Percentiles rank a stretch among this genome's conserved stretches.
These are phyloP conservation scores for Rhegmatorhina hoffmannsi DNA, from an alignment of 2,113 vertebrate species.

Conservation along the genomic window DNA sequence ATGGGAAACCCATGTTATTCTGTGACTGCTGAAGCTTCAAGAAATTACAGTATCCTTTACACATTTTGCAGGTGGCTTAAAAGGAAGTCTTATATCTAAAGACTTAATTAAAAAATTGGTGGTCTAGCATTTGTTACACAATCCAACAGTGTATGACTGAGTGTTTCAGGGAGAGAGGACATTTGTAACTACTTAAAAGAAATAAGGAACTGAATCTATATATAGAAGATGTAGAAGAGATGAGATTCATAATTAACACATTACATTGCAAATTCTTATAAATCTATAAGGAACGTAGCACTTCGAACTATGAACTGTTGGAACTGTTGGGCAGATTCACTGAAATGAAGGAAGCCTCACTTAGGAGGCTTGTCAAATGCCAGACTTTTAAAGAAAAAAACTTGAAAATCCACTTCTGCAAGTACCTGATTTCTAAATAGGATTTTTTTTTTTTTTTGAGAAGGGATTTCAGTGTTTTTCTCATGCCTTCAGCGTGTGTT, in stretches of 20 bases:
- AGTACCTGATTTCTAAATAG: not conserved
- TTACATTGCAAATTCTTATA: not conserved
- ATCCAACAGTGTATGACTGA: not conserved
- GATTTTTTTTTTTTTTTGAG: too few relatives aligned
- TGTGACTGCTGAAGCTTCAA: not conserved
- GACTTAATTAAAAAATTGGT: not conserved
- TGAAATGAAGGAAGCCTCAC: not conserved
- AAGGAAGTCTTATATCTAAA: not conserved
- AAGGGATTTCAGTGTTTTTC: not conserved
- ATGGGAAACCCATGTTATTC: not conserved
- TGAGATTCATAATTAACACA: not conserved
- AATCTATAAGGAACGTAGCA: not conserved
- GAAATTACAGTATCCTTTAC: not conserved
- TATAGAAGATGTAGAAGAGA: not conserved
- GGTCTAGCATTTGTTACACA: not conserved
- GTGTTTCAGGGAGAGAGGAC: not conserved
- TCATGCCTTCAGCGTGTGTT: not conserved
- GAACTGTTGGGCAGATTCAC: not conserved
- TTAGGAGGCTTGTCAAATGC: not conserved
- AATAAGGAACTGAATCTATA: not conserved
- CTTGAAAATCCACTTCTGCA: not conserved
- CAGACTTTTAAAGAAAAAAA: not conserved
- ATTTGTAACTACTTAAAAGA: not conserved
- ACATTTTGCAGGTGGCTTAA: not conserved
- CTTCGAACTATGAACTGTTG: not conserved